These are phyloP conservation scores for Chiridota heheva DNA, from an alignment of 35 echinoderm and acorn worm species.

Conservation along the genomic window DNA sequence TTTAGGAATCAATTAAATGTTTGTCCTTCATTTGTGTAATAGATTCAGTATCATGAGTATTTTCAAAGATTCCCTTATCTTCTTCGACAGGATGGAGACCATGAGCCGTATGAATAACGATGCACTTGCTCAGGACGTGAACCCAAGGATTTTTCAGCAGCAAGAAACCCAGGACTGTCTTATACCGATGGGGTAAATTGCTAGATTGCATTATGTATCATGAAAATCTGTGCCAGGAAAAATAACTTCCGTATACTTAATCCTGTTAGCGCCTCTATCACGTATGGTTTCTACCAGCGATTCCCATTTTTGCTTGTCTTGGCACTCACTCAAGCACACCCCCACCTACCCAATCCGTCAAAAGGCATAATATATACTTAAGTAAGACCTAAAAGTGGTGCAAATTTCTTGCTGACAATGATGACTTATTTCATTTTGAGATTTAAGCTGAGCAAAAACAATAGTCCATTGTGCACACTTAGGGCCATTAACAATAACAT, in stretches of 20 bases:
- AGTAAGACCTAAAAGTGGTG: background rate
- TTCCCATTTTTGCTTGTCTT: too few species aligned
- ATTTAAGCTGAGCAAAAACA: too few species aligned
- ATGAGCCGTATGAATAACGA: constrained; percentile 30
- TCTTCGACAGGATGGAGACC: constrained; percentile 19
- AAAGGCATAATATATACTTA: background rate
- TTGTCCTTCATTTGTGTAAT: too few species aligned
- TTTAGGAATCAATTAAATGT: background rate
- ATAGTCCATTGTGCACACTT: too few species aligned
- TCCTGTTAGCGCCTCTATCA: too few species aligned
- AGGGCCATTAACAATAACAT: too few species aligned
- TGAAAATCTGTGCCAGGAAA: background rate
- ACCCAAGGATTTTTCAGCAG: constrained; percentile 40
- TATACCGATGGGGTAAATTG: constrained; percentile 54
- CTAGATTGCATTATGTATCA: background rate
- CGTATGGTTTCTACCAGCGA: too few species aligned
- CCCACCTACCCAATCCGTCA: too few species aligned
- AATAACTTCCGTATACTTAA: too few species aligned
- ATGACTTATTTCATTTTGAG: too few species aligned
- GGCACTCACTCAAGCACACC: too few species aligned
- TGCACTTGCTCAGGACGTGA: constrained; percentile 4
- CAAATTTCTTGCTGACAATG: too few species aligned
- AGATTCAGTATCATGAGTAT: background rate
- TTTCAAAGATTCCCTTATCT: background rate
- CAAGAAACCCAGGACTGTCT: constrained; percentile 26